Percentiles rank a stretch among this genome's conserved stretches.
These are phyloP conservation scores for Pseudomyrmex flavicornis DNA, from an alignment of 1,140 invertebrate genomes.

Conservation along the genomic window DNA sequence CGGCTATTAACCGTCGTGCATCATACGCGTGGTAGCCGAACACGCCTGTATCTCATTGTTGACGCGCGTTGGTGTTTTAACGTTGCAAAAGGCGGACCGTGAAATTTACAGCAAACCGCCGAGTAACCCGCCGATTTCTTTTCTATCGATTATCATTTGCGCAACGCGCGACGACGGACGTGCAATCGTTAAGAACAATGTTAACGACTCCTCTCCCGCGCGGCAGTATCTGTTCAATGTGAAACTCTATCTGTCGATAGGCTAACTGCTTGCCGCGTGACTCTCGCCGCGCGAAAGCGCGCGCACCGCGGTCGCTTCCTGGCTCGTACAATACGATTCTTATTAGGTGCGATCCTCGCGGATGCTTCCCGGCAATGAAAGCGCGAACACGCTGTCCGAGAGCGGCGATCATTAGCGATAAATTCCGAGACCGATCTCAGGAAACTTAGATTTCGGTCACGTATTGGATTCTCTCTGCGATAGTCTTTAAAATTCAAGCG, in stretches of 20 bases:
- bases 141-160: constrained; percentile 49
- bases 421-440: constrained; percentile 45
- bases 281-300: constrained; percentile 24
- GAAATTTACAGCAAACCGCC: constrained; percentile 15
- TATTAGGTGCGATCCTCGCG: constrained; percentile 70
- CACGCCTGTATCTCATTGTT: constrained; percentile 10
- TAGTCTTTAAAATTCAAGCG: constrained; percentile 28
- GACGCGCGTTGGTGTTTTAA: background rate
- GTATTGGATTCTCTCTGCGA: constrained; percentile 17
- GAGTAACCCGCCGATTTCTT: constrained; percentile 27
- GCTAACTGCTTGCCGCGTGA: constrained; percentile 63
- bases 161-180: constrained; percentile 61
- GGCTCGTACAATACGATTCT: constrained; percentile 71
- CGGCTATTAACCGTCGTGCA: background rate
- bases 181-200: constrained; percentile 59
- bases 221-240: constrained; percentile 45
- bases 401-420: constrained; percentile 43
- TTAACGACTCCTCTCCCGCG: constrained; percentile 33
- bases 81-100: constrained; percentile 27
- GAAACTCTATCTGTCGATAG: constrained; percentile 75
- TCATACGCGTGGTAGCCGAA: background rate
- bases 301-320: constrained; percentile 58
- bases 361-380: constrained; percentile 37
- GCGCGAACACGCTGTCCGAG: background rate
- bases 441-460: constrained; percentile 44